Evolutionary conservation across 30 jellyfish, hydroid and myxozoan genomes (phyloP), one percentile per base, ranked within the genome.

Genomic region (Aurelia sp.): DNA sequence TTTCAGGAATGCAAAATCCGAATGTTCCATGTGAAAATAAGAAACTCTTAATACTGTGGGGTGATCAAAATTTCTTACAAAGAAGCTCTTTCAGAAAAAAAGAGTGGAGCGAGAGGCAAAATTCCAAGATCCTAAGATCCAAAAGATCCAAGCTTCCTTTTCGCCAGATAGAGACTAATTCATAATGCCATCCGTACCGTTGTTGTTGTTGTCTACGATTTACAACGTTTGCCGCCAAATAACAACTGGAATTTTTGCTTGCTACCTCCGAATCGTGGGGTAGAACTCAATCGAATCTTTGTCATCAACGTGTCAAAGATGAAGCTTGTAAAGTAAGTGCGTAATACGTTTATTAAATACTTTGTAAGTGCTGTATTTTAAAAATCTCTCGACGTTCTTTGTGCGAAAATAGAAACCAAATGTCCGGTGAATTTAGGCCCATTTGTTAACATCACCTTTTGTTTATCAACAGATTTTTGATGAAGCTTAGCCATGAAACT

Each of bases 401-500:
- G 15, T 10, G 55, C 16, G 0, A 44, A 44, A 44, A 44, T 7
- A 66, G 23, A 5, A 16, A 35, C 55, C 50, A 3, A 22, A n/a
- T 30, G 20, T 66, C 23, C 55, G 51, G 19, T 5, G 17, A 35
- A 66, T 16, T 22, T 17, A 16, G 55, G 35, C 20, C 35, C 11
- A 20, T n/a, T 27, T 66, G 77, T 35, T 35, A 0, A 66, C 47
- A 15, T 4, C 35, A 9, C 10, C 19, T 47, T 27, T 35, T 47
- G 4, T 74, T 40, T 47, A 47, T 12, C 44, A 47, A 12, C 48
- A 95, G 99, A 86, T 95, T 95, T 89, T 76, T 95, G 68, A 95
- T 95, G 99, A 95, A 95, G 73, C 92, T 95, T 72, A 95, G 99
- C 78, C 99, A 95, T 66, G 99, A 95, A 77, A 89, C 99, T 74